Conservation (phyloP, 2,888 invertebrate species). For the Ectemnius cavifrons region DNA sequence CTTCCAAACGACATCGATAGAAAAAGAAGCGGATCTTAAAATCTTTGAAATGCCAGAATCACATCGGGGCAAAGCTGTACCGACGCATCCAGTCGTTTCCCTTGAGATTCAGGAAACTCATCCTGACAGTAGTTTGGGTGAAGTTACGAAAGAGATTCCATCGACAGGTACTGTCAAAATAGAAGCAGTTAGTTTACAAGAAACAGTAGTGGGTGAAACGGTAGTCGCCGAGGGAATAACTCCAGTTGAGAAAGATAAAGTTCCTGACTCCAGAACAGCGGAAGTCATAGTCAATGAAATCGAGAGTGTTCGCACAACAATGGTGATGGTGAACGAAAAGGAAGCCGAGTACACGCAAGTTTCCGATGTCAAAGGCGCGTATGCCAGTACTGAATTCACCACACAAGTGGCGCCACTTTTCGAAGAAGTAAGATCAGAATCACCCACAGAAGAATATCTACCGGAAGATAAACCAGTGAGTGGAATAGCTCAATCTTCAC, state of each 20-base stretch:
- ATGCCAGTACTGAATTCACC: conserved; percentile 78
- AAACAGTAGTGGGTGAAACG: conserved; percentile 80
- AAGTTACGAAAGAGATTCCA: conserved; percentile 76
- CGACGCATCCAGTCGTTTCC: conserved; percentile 80
- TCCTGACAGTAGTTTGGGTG: conserved; percentile 77
- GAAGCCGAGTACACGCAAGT: conserved; percentile 77
- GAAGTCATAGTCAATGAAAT: conserved; percentile 75
- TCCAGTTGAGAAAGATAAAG: conserved; percentile 74
- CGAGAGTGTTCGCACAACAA: conserved; percentile 79
- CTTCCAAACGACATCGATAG: conserved; percentile 82
- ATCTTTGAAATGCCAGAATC: conserved; percentile 80
- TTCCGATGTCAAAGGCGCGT: conserved; percentile 73
- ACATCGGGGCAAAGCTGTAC: conserved; percentile 79
- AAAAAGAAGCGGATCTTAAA: conserved; percentile 82
- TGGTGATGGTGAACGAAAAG: conserved; percentile 79
- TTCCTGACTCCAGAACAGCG: conserved; percentile 77
- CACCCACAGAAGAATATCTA: conserved; percentile 74
- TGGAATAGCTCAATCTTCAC: conserved; percentile 73
- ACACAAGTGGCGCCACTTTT: conserved; percentile 79
- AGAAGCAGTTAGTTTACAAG: conserved; percentile 74
- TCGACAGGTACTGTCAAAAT: conserved; percentile 78
- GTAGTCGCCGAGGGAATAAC: conserved; percentile 80
- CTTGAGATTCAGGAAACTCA: conserved; percentile 79
- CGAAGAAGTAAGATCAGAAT: conserved; percentile 78
- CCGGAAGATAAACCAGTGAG: conserved; percentile 73